Evolutionary conservation across 1,140 invertebrate species (phyloP), one percentile per base, ranked within the genome.

Genomic region (Drosophila sulfurigaster): DNA sequence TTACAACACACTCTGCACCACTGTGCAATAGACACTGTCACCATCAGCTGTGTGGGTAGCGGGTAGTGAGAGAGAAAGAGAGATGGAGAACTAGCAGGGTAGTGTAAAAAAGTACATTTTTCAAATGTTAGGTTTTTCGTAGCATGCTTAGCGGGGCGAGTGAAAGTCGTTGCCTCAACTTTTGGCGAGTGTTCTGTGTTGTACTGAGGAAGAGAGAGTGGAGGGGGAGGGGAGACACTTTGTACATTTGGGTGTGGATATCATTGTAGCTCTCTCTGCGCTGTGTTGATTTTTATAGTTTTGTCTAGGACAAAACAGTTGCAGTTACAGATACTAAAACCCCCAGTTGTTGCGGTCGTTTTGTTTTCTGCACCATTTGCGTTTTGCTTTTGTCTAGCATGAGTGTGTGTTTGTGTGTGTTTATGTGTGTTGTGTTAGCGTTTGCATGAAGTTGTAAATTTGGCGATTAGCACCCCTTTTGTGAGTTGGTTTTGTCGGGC

Each of bases 381-480:
- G 75, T 75, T 82, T 77, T 72, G 63, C 62, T 79, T 49, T 48
- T 63, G 57, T 56, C 56, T 76, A 58, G 30, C 58, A 49, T 46
- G 45, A 35, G 49, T 20, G 20, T 43, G 72, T 49, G 51, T 35
- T 11, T 43, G 51, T 56, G 57, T 43, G 56, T 66, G 70, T 62
- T 58, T 64, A n/a, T 67, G 28, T 66, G 30, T 73, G 69, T 58
- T 52, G 28, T 52, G 16, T 43, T 54, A 64, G 66, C 59, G 72
- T 83, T 81, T 60, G 83, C 80, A 87, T 88, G 74, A 83, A 89
- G 90, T 91, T 91, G 89, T 91, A 91, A 91, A 91, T 91, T 91
- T 89, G 80, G 80, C 90, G 89, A 91, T 91, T 91, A 91, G 90
- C 90, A 91, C 89, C 89, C 89, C 78, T 91, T 91, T 87, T 82